Evolutionary conservation across 2,888 invertebrate genomes (phyloP), one percentile per base, ranked within the genome.

Genomic region (Odontocerum albicorne): DNA sequence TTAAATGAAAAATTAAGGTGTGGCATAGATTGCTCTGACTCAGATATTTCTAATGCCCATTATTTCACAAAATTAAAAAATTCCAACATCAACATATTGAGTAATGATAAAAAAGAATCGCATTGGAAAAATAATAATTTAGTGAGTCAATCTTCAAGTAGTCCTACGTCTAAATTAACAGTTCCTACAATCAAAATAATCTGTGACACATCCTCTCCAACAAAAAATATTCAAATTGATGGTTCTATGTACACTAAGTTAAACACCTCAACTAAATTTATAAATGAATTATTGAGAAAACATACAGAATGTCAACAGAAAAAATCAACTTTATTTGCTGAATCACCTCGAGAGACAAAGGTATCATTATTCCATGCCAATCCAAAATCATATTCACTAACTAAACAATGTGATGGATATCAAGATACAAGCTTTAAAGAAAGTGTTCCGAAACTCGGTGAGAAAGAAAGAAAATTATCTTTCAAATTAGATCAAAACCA

Each of bases 401-500:
- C 4, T 4, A 38, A 38, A 38, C 4, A 3, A 38, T 13, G 3
- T 4, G 38, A 31, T 19, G 38, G n/a, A 20, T 31, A n/a, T 15
- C 33, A 16, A 4, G 38, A 38, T 13, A 16, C 20, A 42, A 49
- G 40, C 13, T 20, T 40, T 38, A 43, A 43, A n/a, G 22, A 50
- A 32, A 35, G 6, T 16, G 3, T 39, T 10, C 8, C 17, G 3
- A 49, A 43, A 45, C 2, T 38, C 21, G 33, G 17, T 12, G 51
- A 51, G 13, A 57, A 49, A 43, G 47, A 71, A 50, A 68, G 69
- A 42, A 70, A 71, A 51, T 50, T 47, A 39, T 16, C 36, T 17
- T 31, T 8, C 15, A 42, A 47, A 35, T 52, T 16, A 46, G 77
- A 77, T 54, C 67, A 70, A 16, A 68, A 72, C 49, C 72, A 72